These are phyloP conservation scores for Garrulus glandarius DNA, from an alignment of 2,797 vertebrate genomes.

Conservation along the genomic window DNA sequence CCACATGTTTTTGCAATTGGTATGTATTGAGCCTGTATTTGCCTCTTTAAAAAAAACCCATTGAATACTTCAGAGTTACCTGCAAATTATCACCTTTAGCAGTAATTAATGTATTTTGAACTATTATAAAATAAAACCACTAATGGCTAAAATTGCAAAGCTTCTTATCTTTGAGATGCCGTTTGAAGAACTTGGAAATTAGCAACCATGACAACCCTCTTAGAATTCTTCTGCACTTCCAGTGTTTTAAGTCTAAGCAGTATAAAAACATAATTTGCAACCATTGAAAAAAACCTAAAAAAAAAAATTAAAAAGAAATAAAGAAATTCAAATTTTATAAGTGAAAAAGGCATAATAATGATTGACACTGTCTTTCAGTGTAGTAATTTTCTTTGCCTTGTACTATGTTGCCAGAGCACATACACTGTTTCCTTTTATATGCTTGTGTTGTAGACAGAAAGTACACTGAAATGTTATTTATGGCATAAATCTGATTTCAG, in stretches of 20 bases:
- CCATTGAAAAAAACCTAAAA: not conserved
- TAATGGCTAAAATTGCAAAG: not conserved
- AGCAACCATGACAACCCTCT: not conserved
- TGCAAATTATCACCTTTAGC: not conserved
- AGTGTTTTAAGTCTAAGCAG: not conserved
- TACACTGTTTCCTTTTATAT: not conserved
- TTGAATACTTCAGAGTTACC: not conserved
- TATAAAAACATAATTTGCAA: not conserved
- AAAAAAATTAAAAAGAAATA: not conserved
- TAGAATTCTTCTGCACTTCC: not conserved
- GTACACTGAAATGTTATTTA: not conserved
- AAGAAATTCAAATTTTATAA: not conserved
- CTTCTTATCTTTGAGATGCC: not conserved
- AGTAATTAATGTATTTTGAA: not conserved
- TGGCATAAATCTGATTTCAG: not conserved
- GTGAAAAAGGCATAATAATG: not conserved
- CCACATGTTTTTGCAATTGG: conserved; percentile 96
- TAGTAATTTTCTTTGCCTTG: not conserved
- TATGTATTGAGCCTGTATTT: conserved; percentile 66
- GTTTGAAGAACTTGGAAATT: not conserved
- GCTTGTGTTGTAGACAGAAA: not conserved
- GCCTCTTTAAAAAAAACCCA: not conserved
- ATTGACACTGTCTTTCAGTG: not conserved
- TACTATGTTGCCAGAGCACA: not conserved
- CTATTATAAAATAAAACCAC: not conserved